These are phyloP conservation scores for Zaprionus capensis DNA, from an alignment of 1,140 invertebrate genomes.

Conservation along the genomic window DNA sequence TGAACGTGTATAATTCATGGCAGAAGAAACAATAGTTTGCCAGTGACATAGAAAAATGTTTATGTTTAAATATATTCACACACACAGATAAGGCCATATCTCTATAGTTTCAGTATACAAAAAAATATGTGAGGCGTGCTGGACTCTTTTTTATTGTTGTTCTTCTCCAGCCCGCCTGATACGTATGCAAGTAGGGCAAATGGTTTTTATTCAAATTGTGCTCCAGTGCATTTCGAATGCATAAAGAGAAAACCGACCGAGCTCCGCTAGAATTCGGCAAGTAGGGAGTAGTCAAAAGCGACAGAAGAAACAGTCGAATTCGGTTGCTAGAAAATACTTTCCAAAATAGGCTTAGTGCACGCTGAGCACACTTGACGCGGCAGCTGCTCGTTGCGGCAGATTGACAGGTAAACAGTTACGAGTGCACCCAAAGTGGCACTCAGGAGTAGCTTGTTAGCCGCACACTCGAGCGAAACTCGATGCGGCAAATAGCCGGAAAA, in stretches of 20 bases:
- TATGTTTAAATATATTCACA: slow-evolving; percentile 30
- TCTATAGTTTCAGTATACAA: slow-evolving; percentile 3
- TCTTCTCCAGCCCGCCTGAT: slow-evolving; percentile 45
- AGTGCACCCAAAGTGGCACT: slow-evolving; percentile 57
- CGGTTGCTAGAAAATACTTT: slow-evolving; percentile 23
- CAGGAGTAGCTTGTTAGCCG: slow-evolving; percentile 66
- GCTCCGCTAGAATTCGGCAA: neutral
- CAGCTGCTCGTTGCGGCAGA: slow-evolving; percentile 16
- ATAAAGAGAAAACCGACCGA: slow-evolving; percentile 43
- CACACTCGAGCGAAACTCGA: slow-evolving; percentile 60
- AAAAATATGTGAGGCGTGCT: slow-evolving; percentile 17
- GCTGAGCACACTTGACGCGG: slow-evolving; percentile 22
- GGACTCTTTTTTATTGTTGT: slow-evolving; percentile 9
- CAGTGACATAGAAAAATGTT: slow-evolving; percentile 42
- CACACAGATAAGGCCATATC: neutral
- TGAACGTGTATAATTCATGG: neutral
- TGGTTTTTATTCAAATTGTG: slow-evolving; percentile 79
- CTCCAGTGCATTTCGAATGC: slow-evolving; percentile 65
- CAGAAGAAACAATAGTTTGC: slow-evolving; percentile 13
- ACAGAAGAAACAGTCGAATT: slow-evolving; percentile 38
- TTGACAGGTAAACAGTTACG: slow-evolving; percentile 57
- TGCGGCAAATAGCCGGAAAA: slow-evolving; percentile 67
- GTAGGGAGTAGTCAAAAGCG: slow-evolving; percentile 9
- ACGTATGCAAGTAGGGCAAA: slow-evolving; percentile 75
- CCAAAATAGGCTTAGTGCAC: slow-evolving; percentile 64